Conservation (phyloP, 2,888 invertebrate genomes). For the Hydrotaea cyrtoneurina region DNA sequence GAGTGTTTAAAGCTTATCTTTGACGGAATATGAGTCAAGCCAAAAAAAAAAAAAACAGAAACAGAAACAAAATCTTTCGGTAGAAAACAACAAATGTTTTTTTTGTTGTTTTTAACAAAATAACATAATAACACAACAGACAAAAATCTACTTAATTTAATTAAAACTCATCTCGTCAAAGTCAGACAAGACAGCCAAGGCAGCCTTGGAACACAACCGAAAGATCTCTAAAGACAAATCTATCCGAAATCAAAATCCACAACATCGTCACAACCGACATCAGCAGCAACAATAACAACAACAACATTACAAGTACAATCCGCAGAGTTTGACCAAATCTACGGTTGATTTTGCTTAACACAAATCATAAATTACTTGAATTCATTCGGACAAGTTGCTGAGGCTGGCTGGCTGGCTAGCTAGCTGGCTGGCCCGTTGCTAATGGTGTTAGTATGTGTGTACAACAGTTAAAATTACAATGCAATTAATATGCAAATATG, state of each 20-base stretch:
- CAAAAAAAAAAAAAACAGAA: constrained; percentile 11
- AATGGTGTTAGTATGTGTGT: constrained; percentile 29
- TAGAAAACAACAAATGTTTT: not conserved
- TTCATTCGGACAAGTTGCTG: constrained; percentile 4
- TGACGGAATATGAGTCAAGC: constrained; percentile 15
- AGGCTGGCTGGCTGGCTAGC: not conserved
- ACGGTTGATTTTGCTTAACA: not conserved
- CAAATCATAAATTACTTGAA: constrained; percentile 14
- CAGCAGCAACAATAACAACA: not conserved
- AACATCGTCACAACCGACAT: no score
- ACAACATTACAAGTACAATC: not conserved
- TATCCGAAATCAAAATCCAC: not conserved
- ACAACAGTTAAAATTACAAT: constrained; percentile 47
- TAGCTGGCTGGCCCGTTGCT: not conserved
- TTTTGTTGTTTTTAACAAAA: no score
- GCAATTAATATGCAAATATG: constrained; percentile 66
- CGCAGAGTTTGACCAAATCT: not conserved
- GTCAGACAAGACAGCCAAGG: not conserved
- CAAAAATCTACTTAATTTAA: constrained; percentile 62
- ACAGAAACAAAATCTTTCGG: constrained; percentile 6
- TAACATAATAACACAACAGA: constrained; percentile 20
- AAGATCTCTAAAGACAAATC: not conserved
- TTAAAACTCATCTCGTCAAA: constrained; percentile 56
- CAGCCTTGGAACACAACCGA: constrained; percentile 51
- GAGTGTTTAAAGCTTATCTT: constrained; percentile 21